Conservation (phyloP, 2,113 vertebrate species). For the Tonatia bakeri region DNA sequence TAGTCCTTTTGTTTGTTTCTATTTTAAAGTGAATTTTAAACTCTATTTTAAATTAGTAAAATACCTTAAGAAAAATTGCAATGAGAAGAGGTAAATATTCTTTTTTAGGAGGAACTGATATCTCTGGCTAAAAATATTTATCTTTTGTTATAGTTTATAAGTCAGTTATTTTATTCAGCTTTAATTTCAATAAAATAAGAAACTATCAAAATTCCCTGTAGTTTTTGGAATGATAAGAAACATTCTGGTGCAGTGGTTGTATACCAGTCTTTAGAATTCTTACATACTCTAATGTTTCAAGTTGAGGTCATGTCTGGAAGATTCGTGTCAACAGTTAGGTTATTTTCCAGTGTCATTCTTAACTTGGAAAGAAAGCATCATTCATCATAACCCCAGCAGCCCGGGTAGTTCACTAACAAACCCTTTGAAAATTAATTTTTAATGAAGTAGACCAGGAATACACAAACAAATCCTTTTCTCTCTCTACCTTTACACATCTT, state of each 20-base stretch:
- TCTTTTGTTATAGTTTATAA: conserved; percentile 62
- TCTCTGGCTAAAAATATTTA: conserved; percentile 67
- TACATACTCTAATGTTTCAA: conserved; percentile 37
- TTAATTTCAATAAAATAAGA: conserved; percentile 49
- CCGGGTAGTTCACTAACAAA: not conserved
- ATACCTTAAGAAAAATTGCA: conserved; percentile 46
- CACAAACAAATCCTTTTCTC: not conserved
- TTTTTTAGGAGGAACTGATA: conserved; percentile 77
- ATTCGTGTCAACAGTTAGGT: conserved; percentile 20
- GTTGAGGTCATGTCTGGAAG: conserved; percentile 7
- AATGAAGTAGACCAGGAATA: conserved; percentile 17
- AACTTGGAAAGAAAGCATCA: conserved; percentile 27
- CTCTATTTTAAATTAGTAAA: conserved; percentile 57
- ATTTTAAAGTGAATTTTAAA: conserved; percentile 68
- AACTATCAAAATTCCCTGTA: not conserved
- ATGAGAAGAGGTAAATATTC: conserved; percentile 41
- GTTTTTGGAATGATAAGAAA: conserved; percentile 39
- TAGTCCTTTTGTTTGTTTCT: conserved; percentile 62
- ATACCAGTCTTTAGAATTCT: conserved; percentile 47
- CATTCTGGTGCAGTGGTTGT: conserved; percentile 38
- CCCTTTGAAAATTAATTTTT: not conserved
- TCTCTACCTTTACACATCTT: not conserved
- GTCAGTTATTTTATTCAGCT: conserved; percentile 59
- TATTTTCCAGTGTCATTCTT: conserved; percentile 55
- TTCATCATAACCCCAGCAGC: not conserved